Conservation (phyloP, 2,797 vertebrate genomes). For the Hirundo rustica region DNA sequence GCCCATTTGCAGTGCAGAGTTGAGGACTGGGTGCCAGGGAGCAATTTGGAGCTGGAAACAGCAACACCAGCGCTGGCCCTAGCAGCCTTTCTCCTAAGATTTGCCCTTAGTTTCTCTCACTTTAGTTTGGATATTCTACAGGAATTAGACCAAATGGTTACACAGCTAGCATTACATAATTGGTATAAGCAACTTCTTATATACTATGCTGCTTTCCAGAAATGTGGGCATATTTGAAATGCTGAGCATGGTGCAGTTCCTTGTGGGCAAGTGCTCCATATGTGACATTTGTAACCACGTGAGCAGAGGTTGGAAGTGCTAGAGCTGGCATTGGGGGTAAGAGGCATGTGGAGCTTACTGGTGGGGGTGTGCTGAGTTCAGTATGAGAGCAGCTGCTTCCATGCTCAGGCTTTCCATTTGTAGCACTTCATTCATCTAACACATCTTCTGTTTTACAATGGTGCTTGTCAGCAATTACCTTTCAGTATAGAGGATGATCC, state of each 20-base stretch:
- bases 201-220: not conserved
- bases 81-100: not conserved
- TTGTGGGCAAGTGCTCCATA: not conserved
- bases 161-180: not conserved
- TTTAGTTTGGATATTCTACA: not conserved
- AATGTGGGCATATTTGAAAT: not conserved
- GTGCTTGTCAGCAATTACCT: constrained; percentile 58
- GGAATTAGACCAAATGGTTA: not conserved
- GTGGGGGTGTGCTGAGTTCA: not conserved
- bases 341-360: not conserved
- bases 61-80: fast-evolving
- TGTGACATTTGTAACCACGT: not conserved
- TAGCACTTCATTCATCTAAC: not conserved
- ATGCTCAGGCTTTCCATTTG: not conserved
- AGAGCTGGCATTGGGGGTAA: not conserved
- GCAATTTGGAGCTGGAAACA: not conserved
- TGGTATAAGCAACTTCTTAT: not conserved
- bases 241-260: not conserved
- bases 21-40: not conserved
- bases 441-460: constrained; percentile 44
- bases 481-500: constrained; percentile 61
- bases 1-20: fast-evolving
- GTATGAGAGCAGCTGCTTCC: not conserved
- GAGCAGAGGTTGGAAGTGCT: not conserved
- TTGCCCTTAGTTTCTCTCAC: not conserved